phyloP scores from a whole-genome alignment of 2,888 invertebrate genomes.

The Elegia similella region DNA sequence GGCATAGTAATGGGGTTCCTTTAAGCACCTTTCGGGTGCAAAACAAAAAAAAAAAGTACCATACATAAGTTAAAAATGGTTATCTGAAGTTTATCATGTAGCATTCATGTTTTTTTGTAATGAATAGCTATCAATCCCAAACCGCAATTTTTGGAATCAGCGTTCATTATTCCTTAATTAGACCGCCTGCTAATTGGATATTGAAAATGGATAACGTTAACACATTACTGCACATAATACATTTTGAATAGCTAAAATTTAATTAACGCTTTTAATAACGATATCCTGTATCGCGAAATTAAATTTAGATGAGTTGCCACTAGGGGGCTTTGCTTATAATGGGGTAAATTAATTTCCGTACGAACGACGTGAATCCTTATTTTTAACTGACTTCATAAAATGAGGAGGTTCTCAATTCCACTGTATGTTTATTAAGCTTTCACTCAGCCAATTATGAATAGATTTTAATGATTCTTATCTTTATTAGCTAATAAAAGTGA shows the following conservation, averaged over 20 bases:
- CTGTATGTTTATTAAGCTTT: too few relatives aligned
- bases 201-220: conserved; percentile 12
- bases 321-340: not conserved
- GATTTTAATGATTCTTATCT: too few relatives aligned
- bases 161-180: conserved; percentile 10
- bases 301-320: conserved; percentile 17
- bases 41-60: too few relatives aligned
- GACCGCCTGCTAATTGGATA: conserved; percentile 6
- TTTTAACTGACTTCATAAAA: too few relatives aligned
- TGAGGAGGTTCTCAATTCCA: too few relatives aligned
- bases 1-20: too few relatives aligned
- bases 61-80: too few relatives aligned
- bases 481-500: too few relatives aligned
- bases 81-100: not conserved
- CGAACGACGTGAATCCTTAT: not conserved
- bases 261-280: conserved; percentile 27
- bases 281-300: conserved; percentile 22
- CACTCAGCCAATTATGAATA: too few relatives aligned
- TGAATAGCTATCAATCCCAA: not conserved
- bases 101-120: not conserved
- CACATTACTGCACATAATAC: conserved; percentile 8
- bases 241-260: conserved; percentile 21
- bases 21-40: too few relatives aligned
- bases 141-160: not conserved
- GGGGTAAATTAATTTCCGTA: not conserved